Percentiles rank a stretch among this genome's conserved stretches.
phyloP scores from a whole-genome alignment of 1,140 invertebrate genomes.

The Lethrus apterus region DNA sequence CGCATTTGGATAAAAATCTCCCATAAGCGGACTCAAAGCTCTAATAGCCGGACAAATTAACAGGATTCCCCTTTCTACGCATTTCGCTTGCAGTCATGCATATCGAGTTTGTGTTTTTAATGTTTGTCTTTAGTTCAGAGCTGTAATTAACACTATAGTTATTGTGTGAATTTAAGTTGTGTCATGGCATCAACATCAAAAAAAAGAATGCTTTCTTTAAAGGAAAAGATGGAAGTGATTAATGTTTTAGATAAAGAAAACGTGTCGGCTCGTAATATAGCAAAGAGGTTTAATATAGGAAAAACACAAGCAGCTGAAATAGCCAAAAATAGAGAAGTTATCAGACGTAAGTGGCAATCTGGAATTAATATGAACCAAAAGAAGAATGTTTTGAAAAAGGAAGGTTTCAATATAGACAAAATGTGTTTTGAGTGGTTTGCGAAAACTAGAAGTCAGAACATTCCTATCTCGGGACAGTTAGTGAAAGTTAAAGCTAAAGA shows the following conservation, averaged over 20 bases:
- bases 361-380: conserved; percentile 15
- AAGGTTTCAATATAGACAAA: conserved; percentile 16
- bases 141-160: too few species aligned
- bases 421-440: conserved; percentile 30
- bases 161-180: too few species aligned
- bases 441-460: conserved; percentile 32
- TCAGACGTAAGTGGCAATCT: conserved; percentile 16
- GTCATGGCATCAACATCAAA: too few species aligned
- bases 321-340: conserved; percentile 18
- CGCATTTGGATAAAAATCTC: too few species aligned
- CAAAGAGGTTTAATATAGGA: conserved; percentile 18
- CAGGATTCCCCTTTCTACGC: too few species aligned
- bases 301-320: conserved; percentile 24
- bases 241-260: conserved; percentile 21
- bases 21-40: too few species aligned
- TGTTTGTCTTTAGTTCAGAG: too few species aligned
- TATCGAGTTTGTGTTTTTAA: too few species aligned
- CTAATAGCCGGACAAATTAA: too few species aligned
- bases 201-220: too few species aligned
- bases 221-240: neutral
- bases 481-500: conserved; percentile 30
- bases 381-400: conserved; percentile 13
- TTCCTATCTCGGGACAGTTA: conserved; percentile 33
- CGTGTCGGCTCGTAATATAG: conserved; percentile 15
- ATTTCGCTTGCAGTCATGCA: too few species aligned